Conservation (phyloP, 2,113 vertebrate species). For the pig (Sus scrofa) region T2T-Sscrofa CM000812.6:59695501-59696000, state of each 20-base stretch:
- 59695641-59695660: not conserved
- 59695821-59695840: not conserved
- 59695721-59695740: not conserved
- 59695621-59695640: not conserved
- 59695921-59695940: not conserved
- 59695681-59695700: not conserved
- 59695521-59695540: not conserved
- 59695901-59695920: not conserved
- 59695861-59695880: not conserved
- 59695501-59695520: not conserved
- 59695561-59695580: not conserved
- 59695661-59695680: not conserved
- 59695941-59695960: not conserved
- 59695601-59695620: not conserved
- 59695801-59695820: not conserved
- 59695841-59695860: not conserved
- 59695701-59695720: not conserved
- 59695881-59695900: not conserved
- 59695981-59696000: not conserved
- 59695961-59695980: not conserved
- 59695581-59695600: not conserved
- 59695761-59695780: not conserved
- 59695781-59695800: not conserved
- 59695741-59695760: not conserved
- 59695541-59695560: not conserved